phyloP scores from a whole-genome alignment of 1,140 invertebrate genomes.

The Camponotus floridanus region DNA sequence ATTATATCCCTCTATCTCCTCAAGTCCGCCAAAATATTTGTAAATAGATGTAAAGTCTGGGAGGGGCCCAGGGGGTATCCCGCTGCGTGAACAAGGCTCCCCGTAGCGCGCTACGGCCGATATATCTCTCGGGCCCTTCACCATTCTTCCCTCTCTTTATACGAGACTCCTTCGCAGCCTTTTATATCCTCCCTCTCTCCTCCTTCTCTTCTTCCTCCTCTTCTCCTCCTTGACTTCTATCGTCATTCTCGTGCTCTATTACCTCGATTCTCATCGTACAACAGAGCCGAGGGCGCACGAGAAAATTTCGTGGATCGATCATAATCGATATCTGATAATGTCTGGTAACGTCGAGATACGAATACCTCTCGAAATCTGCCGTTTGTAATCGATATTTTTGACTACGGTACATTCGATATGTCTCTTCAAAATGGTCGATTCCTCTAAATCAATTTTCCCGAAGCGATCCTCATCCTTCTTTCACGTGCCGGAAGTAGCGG shows the following conservation, averaged over 20 bases:
- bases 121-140: constrained; percentile 70
- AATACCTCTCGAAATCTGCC: background rate
- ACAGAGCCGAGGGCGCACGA: constrained; percentile 31
- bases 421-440: background rate
- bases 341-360: background rate
- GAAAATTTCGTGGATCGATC: constrained; percentile 33
- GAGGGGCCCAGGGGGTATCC: constrained; percentile 78
- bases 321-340: constrained; percentile 9
- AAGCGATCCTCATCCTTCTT: background rate
- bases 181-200: constrained; percentile 62
- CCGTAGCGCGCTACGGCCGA: constrained; percentile 77
- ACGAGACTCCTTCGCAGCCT: constrained; percentile 62
- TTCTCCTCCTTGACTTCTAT: constrained; percentile 54
- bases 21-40: constrained; percentile 83
- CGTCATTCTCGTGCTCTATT: constrained; percentile 63
- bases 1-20: constrained; percentile 65
- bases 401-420: background rate
- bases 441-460: constrained; percentile 11
- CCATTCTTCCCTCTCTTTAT: constrained; percentile 61
- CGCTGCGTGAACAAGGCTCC: constrained; percentile 81
- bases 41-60: constrained; percentile 83
- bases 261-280: constrained; percentile 54
- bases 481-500: constrained; percentile 1
- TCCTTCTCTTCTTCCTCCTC: constrained; percentile 46
- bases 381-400: background rate